Percentiles rank a stretch among this genome's conserved stretches.
These are phyloP conservation scores for Gambusia yucatana DNA, from an alignment of 2,797 vertebrate genomes.

Conservation along the genomic window DNA sequence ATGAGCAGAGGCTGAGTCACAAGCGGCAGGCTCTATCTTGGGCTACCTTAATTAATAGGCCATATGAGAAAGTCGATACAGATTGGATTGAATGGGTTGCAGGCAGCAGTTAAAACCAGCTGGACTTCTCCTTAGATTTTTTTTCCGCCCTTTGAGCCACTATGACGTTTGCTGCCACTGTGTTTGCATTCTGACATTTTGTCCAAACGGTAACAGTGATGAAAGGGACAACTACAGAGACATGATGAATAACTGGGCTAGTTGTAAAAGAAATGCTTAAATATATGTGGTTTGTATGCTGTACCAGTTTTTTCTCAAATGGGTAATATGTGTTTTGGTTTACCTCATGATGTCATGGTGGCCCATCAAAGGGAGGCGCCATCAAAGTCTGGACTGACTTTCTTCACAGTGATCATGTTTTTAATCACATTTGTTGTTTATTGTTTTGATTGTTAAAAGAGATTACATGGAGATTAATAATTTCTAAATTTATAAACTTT, in stretches of 20 bases:
- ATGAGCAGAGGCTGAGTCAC: slow-evolving; percentile 64
- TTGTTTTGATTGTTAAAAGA: background rate
- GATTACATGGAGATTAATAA: background rate
- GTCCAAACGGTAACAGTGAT: background rate
- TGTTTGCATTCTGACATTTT: slow-evolving; percentile 13
- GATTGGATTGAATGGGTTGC: slow-evolving; percentile 32
- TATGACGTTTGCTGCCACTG: slow-evolving; percentile 7
- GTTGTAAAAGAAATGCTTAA: background rate
- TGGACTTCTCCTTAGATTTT: slow-evolving; percentile 9
- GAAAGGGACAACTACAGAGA: background rate
- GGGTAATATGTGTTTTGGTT: background rate
- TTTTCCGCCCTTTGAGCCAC: background rate
- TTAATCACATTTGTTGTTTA: background rate
- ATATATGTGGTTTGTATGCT: background rate
- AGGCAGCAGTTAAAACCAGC: slow-evolving; percentile 19
- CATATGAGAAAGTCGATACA: slow-evolving; percentile 56
- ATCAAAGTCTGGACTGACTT: background rate
- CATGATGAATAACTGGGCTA: background rate
- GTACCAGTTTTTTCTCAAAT: background rate
- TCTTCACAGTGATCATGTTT: background rate
- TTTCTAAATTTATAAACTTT: no score
- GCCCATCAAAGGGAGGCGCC: background rate
- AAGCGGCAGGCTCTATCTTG: slow-evolving; percentile 54
- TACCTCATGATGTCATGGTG: background rate
- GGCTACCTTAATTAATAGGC: slow-evolving; percentile 53